Conservation (phyloP, 2,113 vertebrate species). For the Pontoporia blainvillei region DNA sequence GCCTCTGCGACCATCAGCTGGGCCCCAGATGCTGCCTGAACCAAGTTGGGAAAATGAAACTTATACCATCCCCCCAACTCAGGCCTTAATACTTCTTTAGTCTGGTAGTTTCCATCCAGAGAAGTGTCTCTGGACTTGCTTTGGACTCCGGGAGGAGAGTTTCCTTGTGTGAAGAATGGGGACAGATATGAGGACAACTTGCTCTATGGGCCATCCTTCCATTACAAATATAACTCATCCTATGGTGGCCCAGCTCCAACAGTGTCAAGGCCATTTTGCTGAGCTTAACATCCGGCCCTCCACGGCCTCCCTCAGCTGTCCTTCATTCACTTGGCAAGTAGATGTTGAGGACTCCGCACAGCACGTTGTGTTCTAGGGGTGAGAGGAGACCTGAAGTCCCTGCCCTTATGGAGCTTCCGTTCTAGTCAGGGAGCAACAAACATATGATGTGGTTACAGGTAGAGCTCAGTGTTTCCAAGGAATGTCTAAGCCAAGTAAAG, state of each 20-base stretch:
- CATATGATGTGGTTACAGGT: not conserved
- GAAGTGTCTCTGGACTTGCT: not conserved
- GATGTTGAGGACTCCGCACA: fast-evolving
- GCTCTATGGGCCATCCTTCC: not conserved
- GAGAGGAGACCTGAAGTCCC: not conserved
- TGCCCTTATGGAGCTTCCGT: not conserved
- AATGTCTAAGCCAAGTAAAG: not conserved
- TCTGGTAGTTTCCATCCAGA: not conserved
- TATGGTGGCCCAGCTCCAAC: not conserved
- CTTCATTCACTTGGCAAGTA: not conserved
- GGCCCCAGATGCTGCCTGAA: not conserved
- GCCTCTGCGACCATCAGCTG: not conserved
- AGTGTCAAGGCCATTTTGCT: not conserved
- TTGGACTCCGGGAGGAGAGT: not conserved
- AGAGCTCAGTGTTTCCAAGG: not conserved
- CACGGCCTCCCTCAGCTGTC: not conserved
- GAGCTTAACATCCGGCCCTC: not conserved
- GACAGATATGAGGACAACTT: not conserved
- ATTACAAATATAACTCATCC: no score
- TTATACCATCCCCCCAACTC: not conserved
- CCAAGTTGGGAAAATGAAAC: not conserved
- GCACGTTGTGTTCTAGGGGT: fast-evolving
- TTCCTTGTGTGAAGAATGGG: not conserved
- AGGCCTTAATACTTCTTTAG: not conserved
- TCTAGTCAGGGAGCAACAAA: not conserved